A percentile compares a stretch with the other conserved stretches of the same genome.
These are phyloP conservation scores for Zaprionus obscuricornis DNA, from an alignment of 2,888 invertebrate genomes.

Conservation along the genomic window DNA sequence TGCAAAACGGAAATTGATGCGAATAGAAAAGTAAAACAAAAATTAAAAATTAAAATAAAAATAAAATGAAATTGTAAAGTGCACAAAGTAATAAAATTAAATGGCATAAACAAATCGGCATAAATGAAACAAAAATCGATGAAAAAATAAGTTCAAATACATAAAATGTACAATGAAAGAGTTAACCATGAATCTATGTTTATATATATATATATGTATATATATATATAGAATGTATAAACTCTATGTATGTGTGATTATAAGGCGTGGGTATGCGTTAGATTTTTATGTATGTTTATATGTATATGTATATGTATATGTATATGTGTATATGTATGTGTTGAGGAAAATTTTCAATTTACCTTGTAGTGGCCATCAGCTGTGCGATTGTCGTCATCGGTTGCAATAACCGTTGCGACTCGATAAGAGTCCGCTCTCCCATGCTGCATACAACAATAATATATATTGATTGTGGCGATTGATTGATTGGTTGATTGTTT, in stretches of 20 bases:
- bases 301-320: conserved; percentile 17
- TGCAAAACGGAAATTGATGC: conserved; percentile 30
- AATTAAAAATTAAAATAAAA: conserved; percentile 25
- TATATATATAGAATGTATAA: too few species aligned
- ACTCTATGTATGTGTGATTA: conserved; percentile 5
- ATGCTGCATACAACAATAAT: conserved; percentile 85
- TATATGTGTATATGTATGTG: conserved; percentile 3
- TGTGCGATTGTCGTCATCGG: conserved; percentile 97
- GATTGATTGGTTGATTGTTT: conserved; percentile 34
- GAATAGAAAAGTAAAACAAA: conserved; percentile 15
- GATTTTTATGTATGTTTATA: conserved; percentile 4
- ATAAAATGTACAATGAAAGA: too few species aligned
- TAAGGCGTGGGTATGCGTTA: conserved; percentile 2
- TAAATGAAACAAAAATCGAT: conserved; percentile 35
- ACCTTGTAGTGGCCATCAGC: conserved; percentile 97
- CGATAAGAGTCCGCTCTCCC: conserved; percentile 98
- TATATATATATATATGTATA: too few species aligned
- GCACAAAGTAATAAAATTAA: conserved; percentile 30
- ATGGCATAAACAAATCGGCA: conserved; percentile 36
- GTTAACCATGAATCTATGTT: too few species aligned
- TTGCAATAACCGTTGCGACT: conserved; percentile 95
- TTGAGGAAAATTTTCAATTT: conserved; percentile 57
- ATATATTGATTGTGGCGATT: conserved; percentile 3
- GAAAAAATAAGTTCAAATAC: background rate
- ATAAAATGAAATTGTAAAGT: conserved; percentile 16